Base-by-base conservation (phyloP, 2,113 vertebrate species). In the Entomyzon cyanotis region DNA sequence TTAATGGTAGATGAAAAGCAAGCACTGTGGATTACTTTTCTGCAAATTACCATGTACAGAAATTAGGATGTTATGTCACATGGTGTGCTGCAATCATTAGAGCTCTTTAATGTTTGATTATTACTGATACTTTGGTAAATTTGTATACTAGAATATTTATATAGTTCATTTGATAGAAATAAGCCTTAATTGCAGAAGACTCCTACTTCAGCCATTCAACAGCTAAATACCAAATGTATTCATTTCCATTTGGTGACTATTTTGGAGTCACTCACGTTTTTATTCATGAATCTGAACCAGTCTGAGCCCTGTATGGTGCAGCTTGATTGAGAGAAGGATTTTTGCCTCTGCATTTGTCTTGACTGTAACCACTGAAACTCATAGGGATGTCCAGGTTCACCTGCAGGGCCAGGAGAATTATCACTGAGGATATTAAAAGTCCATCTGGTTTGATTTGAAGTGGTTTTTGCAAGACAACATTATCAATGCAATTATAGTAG, bases 181-280 rank as follows among this genome's bases (percentile, higher is more conserved):
- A 63, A 94, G 42, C 18, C 37, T 63, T 88, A 90, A 73, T 47
- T 94, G 85, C 78, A 94, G 63, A 76, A 85, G 50, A 46, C 67
- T 84, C 77, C 87, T 79, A n/a, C 73, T 95, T 90, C 75, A 94
- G 77, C 41, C 58, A 89, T 91, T 89, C 62, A 91, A 44, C 62
- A 42, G 35, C 87, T 80, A 74, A 84, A 77, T 52, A 67, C 41
- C 68, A 90, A 85, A 80, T 56, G 33, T 6, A 65, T 69, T 92
- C 63, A 76, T 58, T 67, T 58, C 63, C 63, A 50, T 49, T 67
- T 78, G 63, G 67, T 42, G 59, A 79, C 77, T 77, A 17, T 76
- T 85, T 47, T 75, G n/a, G 49, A 93, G 65, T 75, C n/a, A 56
- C 22, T 79, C 74, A 73, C 30, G 39, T 58, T 94, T 94, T 80